Percentiles rank a stretch among this genome's conserved stretches.
Conservation (phyloP, 2,113 vertebrate genomes). For the Geococcyx californianus region DNA sequence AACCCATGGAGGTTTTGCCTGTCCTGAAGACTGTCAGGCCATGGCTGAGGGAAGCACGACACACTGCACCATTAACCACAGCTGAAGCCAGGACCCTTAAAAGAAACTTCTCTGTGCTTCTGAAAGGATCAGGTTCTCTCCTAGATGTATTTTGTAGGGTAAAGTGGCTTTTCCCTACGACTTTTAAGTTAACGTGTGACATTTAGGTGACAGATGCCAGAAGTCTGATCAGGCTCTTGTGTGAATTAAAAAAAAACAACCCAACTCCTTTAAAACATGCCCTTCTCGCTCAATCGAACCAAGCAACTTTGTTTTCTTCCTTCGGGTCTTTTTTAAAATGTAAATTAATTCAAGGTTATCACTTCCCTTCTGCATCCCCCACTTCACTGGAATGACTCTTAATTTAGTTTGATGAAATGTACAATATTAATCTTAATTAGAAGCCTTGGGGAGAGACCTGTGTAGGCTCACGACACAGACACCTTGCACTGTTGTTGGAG, state of each 20-base stretch:
- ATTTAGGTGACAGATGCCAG: not conserved
- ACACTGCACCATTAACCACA: not conserved
- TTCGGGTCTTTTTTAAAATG: not conserved
- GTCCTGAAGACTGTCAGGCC: not conserved
- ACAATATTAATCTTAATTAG: constrained; percentile 32
- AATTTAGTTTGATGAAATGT: not conserved
- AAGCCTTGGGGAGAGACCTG: not conserved
- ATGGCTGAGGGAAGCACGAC: not conserved
- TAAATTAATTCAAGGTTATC: constrained; percentile 45
- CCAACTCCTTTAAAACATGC: not conserved
- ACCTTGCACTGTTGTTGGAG: not conserved
- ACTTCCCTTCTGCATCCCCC: not conserved
- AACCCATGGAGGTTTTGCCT: not conserved
- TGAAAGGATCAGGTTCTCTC: not conserved
- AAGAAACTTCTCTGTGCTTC: not conserved
- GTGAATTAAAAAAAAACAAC: not conserved
- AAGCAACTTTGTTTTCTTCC: not conserved
- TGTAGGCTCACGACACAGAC: not conserved
- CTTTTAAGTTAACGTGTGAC: not conserved
- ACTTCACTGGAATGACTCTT: constrained; percentile 14
- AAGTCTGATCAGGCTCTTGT: not conserved
- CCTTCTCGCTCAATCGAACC: not conserved
- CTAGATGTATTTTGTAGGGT: not conserved
- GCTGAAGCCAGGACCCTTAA: not conserved
- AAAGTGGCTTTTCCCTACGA: not conserved